Evolutionary conservation across 2,113 vertebrate genomes (phyloP), one percentile per base, ranked within the genome.

Genomic region (Dissostichus mawsoni): DNA sequence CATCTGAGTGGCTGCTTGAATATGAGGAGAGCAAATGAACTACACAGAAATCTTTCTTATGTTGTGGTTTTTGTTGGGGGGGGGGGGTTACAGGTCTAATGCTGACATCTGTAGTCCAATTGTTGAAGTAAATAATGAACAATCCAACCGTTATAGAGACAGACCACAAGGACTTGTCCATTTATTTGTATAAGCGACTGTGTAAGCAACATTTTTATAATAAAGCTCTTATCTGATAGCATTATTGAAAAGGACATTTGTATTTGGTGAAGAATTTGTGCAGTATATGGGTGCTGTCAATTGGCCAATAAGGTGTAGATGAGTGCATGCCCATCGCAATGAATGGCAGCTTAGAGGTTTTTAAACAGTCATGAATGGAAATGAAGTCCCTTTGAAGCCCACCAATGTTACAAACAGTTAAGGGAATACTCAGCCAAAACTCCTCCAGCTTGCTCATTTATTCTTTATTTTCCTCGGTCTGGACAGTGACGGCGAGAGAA

Each of bases 401-500:
- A 20, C 23, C 41, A 11, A 25, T 11, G 44, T 58, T 65, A 56
- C 23, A 75, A 58, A 78, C 48, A 68, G 81, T 82, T 61, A 66
- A 74, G 51, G 50, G 23, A 61, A 80, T 63, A 64, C 17, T 73
- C 29, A 64, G 48, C 41, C 25, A 45, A 74, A 74, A 84, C 41
- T 44, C 64, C 66, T n/a, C 74, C 5, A 61, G 66, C 58, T 25
- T 11, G 66, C 45, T 78, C 52, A 45, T 91, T 90, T 87, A 76
- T 88, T 86, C 83, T 71, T 68, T 70, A 36, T 51, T 76, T 78
- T 59, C 69, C 69, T 61, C 45, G 1, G 69, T 70, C n/a, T 11
- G 4, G 77, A 78, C 78, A 71, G 82, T 76, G 77, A 81, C 53
- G 85, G 76, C 63, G 45, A 73, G 57, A 78, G 45, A 82, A 61